These are phyloP conservation scores for Apomyelois bistriatella DNA, from an alignment of 2,888 invertebrate species.

Conservation along the genomic window DNA sequence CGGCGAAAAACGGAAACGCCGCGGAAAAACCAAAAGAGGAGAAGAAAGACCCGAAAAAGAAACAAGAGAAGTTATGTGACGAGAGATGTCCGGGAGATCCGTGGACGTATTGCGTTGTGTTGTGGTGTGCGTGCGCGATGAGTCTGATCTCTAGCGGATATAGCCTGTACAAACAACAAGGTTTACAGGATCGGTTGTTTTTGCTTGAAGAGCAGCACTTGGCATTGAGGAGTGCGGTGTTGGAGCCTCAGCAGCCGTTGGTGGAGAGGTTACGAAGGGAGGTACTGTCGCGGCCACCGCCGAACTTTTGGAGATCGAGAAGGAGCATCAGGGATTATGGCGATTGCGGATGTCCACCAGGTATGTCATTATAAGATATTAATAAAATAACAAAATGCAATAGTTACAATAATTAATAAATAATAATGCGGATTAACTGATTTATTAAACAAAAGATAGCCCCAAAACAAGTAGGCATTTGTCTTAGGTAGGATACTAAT, in stretches of 20 bases:
- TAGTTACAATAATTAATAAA: too few species aligned
- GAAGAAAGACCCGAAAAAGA: constrained; percentile 44
- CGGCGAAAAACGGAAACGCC: too few species aligned
- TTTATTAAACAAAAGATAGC: too few species aligned
- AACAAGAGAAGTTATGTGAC: constrained; percentile 54
- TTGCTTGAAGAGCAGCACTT: constrained; percentile 79
- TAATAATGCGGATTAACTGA: too few species aligned
- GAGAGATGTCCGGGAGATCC: constrained; percentile 62
- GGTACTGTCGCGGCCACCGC: constrained; percentile 58
- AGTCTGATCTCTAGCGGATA: constrained; percentile 82
- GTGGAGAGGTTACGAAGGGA: constrained; percentile 79
- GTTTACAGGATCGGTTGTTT: constrained; percentile 72
- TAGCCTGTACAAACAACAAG: constrained; percentile 79
- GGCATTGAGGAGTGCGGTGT: constrained; percentile 71
- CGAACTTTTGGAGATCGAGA: constrained; percentile 52
- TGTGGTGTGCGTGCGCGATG: constrained; percentile 84
- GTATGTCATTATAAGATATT: constrained; percentile 50
- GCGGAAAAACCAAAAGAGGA: constrained; percentile 42
- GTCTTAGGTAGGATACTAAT: too few species aligned
- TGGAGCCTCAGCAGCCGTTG: constrained; percentile 75
- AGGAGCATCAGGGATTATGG: constrained; percentile 79
- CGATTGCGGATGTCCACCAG: constrained; percentile 87
- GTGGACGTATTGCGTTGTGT: constrained; percentile 72
- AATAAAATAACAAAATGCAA: too few species aligned
- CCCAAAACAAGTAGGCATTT: too few species aligned